Percentiles rank a stretch among this genome's conserved stretches.
These are phyloP conservation scores for Corythucha ciliata DNA, from an alignment of 2,888 invertebrate species.

Conservation along the genomic window DNA sequence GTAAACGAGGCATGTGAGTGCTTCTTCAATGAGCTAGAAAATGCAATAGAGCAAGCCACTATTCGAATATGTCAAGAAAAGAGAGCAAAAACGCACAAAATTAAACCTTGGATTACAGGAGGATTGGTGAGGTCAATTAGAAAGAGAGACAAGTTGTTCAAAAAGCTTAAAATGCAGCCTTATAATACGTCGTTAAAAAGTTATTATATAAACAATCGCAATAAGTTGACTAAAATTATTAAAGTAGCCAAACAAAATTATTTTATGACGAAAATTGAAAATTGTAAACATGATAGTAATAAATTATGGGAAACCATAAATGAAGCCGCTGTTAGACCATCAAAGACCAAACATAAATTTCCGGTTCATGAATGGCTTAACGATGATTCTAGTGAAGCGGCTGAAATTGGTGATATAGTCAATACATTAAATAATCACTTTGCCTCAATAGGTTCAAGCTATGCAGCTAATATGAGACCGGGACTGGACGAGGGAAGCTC, in stretches of 20 bases:
- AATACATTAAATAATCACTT: too few species aligned
- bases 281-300: neutral
- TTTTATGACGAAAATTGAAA: too few species aligned
- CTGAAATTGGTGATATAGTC: too few species aligned
- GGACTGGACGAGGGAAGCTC: too few species aligned
- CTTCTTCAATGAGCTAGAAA: neutral
- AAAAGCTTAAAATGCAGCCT: slow-evolving; percentile 2
- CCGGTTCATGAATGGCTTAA: neutral
- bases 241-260: too few species aligned
- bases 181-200: neutral
- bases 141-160: neutral
- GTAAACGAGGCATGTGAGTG: neutral
- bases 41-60: neutral
- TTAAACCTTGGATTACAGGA: slow-evolving; percentile 8
- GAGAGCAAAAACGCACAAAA: neutral
- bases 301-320: slow-evolving; percentile 6
- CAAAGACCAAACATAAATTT: slow-evolving; percentile 1
- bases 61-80: neutral
- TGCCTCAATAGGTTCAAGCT: too few species aligned
- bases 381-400: too few species aligned
- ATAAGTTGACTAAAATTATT: too few species aligned
- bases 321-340: neutral
- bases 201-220: too few species aligned
- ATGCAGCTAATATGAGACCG: too few species aligned
- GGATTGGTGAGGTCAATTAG: slow-evolving; percentile 8